Evolutionary conservation across 2,113 vertebrate species (phyloP).

Genomic region (Aegithalos caudatus): DNA sequence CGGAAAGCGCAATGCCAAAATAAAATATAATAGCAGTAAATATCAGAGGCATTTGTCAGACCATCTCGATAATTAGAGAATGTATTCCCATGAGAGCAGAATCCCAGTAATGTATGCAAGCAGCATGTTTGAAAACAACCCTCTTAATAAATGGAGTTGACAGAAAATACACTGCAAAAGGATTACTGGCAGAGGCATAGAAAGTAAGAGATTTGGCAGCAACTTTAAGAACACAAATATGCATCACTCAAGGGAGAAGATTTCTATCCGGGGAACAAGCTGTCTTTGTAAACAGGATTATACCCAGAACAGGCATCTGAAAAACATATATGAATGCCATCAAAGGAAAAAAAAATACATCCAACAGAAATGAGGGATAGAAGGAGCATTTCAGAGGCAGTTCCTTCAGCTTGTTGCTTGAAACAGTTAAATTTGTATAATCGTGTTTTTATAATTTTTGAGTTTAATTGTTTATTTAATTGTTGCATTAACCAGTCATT

Average conservation of each 20-base stretch:
- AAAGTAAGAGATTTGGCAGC: constrained; percentile 45
- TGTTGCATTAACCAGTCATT: constrained; percentile 25
- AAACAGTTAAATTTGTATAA: constrained; percentile 18
- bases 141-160: constrained; percentile 50
- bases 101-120: constrained; percentile 43
- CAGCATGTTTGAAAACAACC: constrained; percentile 37
- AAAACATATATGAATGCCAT: neutral
- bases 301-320: neutral
- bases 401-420: neutral
- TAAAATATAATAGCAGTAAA: constrained; percentile 18
- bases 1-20: neutral
- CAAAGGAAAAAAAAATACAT: neutral
- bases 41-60: constrained; percentile 26
- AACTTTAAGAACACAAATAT: constrained; percentile 39
- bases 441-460: neutral
- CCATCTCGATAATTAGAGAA: constrained; percentile 24
- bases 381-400: neutral
- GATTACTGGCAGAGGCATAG: constrained; percentile 34
- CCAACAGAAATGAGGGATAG: neutral
- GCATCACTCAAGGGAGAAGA: constrained; percentile 27
- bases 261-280: constrained; percentile 7
- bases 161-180: constrained; percentile 32
- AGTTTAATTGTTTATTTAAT: constrained; percentile 53
- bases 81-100: neutral
- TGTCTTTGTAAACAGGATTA: constrained; percentile 58